Evolutionary conservation across 2,888 invertebrate species (phyloP), one percentile per base, ranked within the genome.

Genomic region (Epicampocera succincta): DNA sequence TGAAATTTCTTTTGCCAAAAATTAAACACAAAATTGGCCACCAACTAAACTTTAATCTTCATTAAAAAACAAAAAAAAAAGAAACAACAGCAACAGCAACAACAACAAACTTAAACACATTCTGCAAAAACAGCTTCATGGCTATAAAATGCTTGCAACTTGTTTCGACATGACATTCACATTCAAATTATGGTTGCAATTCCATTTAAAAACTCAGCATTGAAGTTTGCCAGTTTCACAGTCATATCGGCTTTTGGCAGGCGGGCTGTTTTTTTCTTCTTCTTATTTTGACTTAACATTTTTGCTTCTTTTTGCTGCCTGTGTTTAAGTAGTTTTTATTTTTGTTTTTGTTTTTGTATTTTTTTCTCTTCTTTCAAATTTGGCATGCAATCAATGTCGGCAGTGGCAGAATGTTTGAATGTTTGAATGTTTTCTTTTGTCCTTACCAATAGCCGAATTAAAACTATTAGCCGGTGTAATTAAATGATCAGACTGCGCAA

Each of bases 141-240:
- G 52, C 76, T 52, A 42, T 4, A 68, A 17, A 58, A 21, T 38
- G 29, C 58, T 29, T 71, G 69, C 66, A 82, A 82, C 78, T 82
- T 78, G 78, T 82, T 78, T 75, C 60, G 74, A 78, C 78, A 82
- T 82, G 78, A 76, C 82, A 82, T 82, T 82, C 82, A 82, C 82
- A 82, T 82, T 82, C 81, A 82, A 82, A 73, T 77, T 73, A 48
- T 73, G 50, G 56, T 69, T 68, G 50, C 77, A 48, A 68, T 63
- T 38, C 25, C 78, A 79, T 63, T 44, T 25, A 38, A 61, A 79
- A 50, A n/a, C n/a, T n/a, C 38, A 69, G 33, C 78, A 52, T 66
- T 44, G 33, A n/a, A 48, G 9, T 60, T 38, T 72, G 58, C 58
- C 65, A 73, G 58, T 66, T 72, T 60, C 50, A 40, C 66, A 52